Conservation (phyloP, 2,113 vertebrate species). For the Phylloscopus trochilus region DNA sequence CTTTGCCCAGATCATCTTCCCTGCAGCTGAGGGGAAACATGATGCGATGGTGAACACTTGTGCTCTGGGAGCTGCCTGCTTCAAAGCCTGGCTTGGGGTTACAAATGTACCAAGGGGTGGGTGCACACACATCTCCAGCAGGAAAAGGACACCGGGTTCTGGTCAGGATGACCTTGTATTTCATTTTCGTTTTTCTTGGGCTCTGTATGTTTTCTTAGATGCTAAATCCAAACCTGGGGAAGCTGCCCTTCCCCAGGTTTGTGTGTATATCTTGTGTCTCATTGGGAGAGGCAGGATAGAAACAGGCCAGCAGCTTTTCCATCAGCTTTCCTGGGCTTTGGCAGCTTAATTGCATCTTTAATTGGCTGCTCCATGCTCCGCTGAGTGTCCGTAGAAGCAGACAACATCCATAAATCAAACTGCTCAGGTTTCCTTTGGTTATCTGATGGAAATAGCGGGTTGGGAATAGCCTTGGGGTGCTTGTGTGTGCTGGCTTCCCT, state of each 20-base stretch:
- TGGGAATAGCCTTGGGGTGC: background rate
- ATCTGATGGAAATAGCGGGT: background rate
- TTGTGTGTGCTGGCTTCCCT: background rate
- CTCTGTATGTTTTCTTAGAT: background rate
- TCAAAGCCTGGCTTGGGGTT: background rate
- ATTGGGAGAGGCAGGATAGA: background rate
- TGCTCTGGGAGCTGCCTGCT: background rate
- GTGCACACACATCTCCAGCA: accelerated
- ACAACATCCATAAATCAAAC: slow-evolving; percentile 28
- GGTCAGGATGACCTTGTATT: background rate
- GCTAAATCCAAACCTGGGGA: background rate
- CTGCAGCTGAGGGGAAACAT: slow-evolving; percentile 25
- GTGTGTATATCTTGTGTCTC: background rate
- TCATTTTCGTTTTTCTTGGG: background rate
- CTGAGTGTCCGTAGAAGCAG: slow-evolving; percentile 3
- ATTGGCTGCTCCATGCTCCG: background rate
- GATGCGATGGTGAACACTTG: background rate
- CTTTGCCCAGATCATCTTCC: slow-evolving; percentile 8
- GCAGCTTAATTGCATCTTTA: background rate
- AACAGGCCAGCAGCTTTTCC: background rate
- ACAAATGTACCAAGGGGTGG: background rate
- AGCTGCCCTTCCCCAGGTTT: no score
- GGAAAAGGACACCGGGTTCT: background rate
- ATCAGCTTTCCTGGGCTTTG: background rate
- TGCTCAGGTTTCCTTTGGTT: background rate